Conservation (phyloP, 1,140 invertebrate genomes). For the Caligus rogercresseyi region DNA sequence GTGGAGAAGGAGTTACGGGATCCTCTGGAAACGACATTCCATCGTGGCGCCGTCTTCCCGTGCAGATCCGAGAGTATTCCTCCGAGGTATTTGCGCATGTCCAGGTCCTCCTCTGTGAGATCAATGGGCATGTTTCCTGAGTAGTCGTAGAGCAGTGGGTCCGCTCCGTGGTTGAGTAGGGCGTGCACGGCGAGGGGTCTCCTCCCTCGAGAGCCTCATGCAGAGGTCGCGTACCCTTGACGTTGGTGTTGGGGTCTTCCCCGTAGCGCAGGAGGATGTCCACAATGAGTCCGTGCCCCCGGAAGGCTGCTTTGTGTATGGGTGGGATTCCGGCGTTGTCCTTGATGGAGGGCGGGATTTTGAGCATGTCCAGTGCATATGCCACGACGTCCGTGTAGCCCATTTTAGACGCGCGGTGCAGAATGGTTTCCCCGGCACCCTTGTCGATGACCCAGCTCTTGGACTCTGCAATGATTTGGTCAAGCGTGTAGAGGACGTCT, state of each 20-base stretch:
- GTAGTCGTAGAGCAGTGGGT: conserved; percentile 18
- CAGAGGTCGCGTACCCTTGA: conserved; percentile 17
- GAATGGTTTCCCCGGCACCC: conserved; percentile 17
- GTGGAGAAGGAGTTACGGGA: neutral
- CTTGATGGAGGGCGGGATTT: neutral
- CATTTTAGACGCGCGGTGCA: conserved; percentile 16
- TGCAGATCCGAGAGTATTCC: conserved; percentile 11
- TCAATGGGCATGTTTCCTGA: conserved; percentile 19
- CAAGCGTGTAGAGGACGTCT: conserved; percentile 11
- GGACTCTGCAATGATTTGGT: conserved; percentile 3
- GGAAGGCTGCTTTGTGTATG: conserved; percentile 17
- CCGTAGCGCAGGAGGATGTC: conserved; percentile 12
- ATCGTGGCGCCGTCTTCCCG: conserved; percentile 5
- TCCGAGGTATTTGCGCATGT: conserved; percentile 7
- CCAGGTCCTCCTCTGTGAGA: conserved; percentile 11
- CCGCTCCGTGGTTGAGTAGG: conserved; percentile 9
- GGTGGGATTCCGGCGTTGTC: conserved; percentile 17
- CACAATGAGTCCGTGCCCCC: conserved; percentile 14
- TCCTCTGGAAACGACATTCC: conserved; percentile 6
- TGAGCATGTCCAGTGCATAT: conserved; percentile 13
- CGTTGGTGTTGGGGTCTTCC: conserved; percentile 9
- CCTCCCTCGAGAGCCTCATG: conserved; percentile 18
- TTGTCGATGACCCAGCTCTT: conserved; percentile 17
- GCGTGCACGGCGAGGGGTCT: neutral
- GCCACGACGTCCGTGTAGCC: conserved; percentile 19